Base-by-base conservation (phyloP, 2,888 invertebrate species). In the Plagiodera versicolora region DNA sequence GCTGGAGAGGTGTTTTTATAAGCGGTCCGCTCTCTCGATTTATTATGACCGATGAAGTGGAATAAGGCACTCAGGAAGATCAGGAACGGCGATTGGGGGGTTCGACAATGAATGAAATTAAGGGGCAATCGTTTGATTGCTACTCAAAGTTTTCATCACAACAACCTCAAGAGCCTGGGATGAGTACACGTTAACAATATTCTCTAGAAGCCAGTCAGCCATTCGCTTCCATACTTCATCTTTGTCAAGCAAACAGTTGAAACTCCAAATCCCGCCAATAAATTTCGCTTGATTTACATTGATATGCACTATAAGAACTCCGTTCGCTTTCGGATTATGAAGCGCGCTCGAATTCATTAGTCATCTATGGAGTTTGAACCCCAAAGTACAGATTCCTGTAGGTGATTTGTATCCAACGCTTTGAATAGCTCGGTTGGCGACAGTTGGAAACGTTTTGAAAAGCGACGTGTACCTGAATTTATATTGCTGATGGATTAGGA, bases 1-100 rank as follows among this genome's bases (percentile, higher is more conserved):
- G 77, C 74, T 76, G 76, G 73, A 75, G 77, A 76, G 75, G 75
- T 75, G 76, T 77, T 77, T 77, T 77, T 77, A 76, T 77, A 76
- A 77, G 74, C 75, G 75, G 76, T 75, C 75, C 66, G 65, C 39
- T 14, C 44, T 53, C 60, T 66, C 64, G 67, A 70, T 70, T 70
- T 68, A 68, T 68, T 65, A 63, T 65, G 35, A 50, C 63, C 66
- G 66, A 67, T 66, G 71, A 71, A 73, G 72, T 72, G 71, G 73
- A 73, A 74, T 74, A 72, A 74, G 73, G 71, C 68, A 72, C 72
- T 72, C 67, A 63, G 72, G 69, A 70, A 73, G 76, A 77, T 77
- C 76, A 77, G 75, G 75, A 75, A 56, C 54, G 62, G 32, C 58
- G 51, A 57, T 51, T 51, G 35, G 39, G 32, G 16, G 44, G 24